Evolutionary conservation across 2,113 vertebrate genomes (phyloP).

Genomic region (Mesembrinibis cayennensis): DNA sequence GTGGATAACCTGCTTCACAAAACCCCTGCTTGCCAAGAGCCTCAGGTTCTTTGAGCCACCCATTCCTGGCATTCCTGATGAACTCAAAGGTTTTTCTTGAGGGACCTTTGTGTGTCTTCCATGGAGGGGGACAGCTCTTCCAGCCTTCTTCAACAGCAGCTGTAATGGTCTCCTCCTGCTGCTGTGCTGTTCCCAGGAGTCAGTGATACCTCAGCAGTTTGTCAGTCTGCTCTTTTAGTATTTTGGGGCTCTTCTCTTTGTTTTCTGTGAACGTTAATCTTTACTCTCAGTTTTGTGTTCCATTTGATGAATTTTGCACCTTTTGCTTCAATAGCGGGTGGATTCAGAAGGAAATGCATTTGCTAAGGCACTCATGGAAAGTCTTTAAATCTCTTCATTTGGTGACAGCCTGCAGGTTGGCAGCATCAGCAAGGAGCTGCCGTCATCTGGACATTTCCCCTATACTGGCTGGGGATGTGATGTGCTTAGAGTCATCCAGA

Average conservation of each 20-base stretch:
- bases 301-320: background rate
- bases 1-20: background rate
- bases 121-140: background rate
- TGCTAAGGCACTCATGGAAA: background rate
- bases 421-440: background rate
- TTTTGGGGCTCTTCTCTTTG: background rate
- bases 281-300: background rate
- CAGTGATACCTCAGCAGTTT: background rate
- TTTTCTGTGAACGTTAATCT: background rate
- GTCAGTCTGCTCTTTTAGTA: background rate
- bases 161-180: background rate
- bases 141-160: background rate
- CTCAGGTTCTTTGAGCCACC: background rate
- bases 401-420: background rate
- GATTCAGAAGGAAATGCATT: background rate
- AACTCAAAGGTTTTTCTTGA: background rate
- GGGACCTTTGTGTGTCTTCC: background rate
- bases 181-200: background rate
- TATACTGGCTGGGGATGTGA: background rate
- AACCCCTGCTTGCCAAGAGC: background rate
- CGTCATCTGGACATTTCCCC: fast-evolving
- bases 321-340: fast-evolving
- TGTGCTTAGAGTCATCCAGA: background rate
- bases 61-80: background rate
- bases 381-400: background rate